Evolutionary conservation across 2,888 invertebrate species (phyloP).

Genomic region (Dione juno): DNA sequence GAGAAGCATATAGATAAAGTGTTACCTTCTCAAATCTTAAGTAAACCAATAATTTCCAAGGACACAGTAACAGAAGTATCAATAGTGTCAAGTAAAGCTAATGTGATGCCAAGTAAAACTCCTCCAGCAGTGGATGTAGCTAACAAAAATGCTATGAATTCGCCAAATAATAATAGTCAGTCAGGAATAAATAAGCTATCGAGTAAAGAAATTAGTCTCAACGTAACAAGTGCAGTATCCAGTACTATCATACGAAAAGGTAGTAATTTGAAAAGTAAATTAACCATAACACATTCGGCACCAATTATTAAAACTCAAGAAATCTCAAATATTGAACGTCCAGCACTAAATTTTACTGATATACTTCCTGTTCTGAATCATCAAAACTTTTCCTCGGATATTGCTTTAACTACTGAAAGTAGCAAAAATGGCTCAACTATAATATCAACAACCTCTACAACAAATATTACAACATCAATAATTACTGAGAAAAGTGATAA

Average conservation of each 20-base stretch:
- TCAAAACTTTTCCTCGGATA: background rate
- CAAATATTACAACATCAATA: background rate
- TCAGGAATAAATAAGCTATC: background rate
- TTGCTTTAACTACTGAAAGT: background rate
- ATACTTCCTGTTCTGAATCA: background rate
- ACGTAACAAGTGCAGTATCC: background rate
- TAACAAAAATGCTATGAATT: background rate
- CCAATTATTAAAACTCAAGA: slow-evolving; percentile 2
- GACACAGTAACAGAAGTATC: background rate
- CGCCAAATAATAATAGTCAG: background rate
- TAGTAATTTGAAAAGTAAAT: background rate
- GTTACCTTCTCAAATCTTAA: background rate
- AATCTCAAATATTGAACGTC: background rate
- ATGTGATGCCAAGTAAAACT: background rate
- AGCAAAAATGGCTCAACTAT: background rate
- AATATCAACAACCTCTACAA: background rate
- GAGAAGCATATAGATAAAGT: background rate
- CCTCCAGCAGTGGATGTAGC: background rate
- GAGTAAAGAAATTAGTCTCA: background rate
- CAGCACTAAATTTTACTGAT: background rate
- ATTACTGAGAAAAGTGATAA: slow-evolving; percentile 9
- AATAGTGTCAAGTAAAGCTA: background rate
- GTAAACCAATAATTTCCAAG: background rate
- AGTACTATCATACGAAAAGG: background rate
- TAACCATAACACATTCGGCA: slow-evolving; percentile 5